A percentile compares a stretch with the other conserved stretches of the same genome.
These are phyloP conservation scores for Siderastrea radians DNA, from an alignment of 92 coral and sea anemone species.

Conservation along the genomic window DNA sequence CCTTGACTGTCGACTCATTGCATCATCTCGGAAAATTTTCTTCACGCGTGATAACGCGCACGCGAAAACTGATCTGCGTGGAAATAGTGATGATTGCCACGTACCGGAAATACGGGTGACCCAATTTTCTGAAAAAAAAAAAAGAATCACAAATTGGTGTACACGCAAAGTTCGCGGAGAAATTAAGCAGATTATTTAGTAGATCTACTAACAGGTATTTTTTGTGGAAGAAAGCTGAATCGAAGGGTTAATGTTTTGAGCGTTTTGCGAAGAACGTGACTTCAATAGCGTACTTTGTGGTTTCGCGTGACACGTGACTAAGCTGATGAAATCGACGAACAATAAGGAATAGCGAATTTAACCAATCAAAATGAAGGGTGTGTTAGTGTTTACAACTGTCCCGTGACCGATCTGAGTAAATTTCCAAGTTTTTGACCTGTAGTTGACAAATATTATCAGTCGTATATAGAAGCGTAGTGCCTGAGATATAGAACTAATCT, in stretches of 20 bases:
- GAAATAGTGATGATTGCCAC: background rate
- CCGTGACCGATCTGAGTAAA: slow-evolving; percentile 15
- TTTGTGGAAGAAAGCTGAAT: too few species aligned
- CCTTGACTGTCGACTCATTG: slow-evolving; percentile 19
- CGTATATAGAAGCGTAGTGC: background rate
- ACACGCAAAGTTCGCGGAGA: background rate
- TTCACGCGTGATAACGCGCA: slow-evolving; percentile 25
- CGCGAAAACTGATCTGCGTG: background rate
- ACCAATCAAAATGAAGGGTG: slow-evolving; percentile 26
- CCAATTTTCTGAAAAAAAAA: background rate
- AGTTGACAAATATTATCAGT: background rate
- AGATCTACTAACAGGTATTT: background rate
- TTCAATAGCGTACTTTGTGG: background rate
- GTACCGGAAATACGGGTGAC: slow-evolving; percentile 11
- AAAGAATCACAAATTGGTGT: background rate
- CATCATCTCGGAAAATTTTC: background rate
- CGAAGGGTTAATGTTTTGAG: background rate
- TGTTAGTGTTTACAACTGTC: slow-evolving; percentile 30
- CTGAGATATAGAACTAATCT: background rate
- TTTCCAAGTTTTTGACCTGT: background rate
- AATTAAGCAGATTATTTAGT: background rate
- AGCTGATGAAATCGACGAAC: slow-evolving; percentile 30
- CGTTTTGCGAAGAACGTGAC: slow-evolving; percentile 24
- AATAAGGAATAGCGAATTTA: background rate
- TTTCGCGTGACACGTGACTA: slow-evolving; percentile 30